phyloP scores from a whole-genome alignment of 1,140 invertebrate species.

The Capitella teleta region DNA sequence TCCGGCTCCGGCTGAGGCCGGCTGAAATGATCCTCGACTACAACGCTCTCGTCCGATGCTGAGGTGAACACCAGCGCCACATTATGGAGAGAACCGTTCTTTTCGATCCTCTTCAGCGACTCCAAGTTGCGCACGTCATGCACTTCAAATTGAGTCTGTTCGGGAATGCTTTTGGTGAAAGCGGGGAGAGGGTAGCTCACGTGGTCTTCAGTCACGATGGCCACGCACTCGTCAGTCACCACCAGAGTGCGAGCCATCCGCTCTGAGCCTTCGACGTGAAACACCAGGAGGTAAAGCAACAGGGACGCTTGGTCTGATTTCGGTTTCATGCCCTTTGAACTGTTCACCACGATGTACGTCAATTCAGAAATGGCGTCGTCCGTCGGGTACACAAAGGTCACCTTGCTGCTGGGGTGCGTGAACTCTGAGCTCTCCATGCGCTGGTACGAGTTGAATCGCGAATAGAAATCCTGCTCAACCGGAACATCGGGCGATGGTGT shows the following conservation, averaged over 20 bases:
- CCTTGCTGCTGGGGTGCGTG: conserved; percentile 27
- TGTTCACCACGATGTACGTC: conserved; percentile 23
- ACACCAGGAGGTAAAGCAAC: conserved; percentile 18
- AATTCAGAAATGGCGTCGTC: conserved; percentile 33
- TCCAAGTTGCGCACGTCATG: conserved; percentile 25
- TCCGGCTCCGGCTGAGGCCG: too few species aligned
- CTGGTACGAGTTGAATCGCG: conserved; percentile 22
- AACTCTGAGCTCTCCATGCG: conserved; percentile 27
- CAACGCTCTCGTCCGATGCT: too few species aligned
- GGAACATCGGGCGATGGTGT: conserved; percentile 24
- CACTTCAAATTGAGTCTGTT: conserved; percentile 24
- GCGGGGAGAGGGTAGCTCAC: conserved; percentile 38
- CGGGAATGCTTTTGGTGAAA: conserved; percentile 30
- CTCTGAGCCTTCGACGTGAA: conserved; percentile 8
- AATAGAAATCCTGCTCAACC: conserved; percentile 33
- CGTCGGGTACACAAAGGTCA: conserved; percentile 33
- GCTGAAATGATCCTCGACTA: too few species aligned
- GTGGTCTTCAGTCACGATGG: conserved; percentile 28
- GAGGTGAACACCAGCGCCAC: conserved; percentile 24
- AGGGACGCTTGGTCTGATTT: conserved; percentile 20
- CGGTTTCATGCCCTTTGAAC: conserved; percentile 9
- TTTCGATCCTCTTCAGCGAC: conserved; percentile 24
- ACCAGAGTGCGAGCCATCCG: conserved; percentile 22
- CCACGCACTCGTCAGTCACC: conserved; percentile 27
- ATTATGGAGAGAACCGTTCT: conserved; percentile 14